phyloP scores from a whole-genome alignment of 2,888 invertebrate species.

The Lucinisca nassula region DNA sequence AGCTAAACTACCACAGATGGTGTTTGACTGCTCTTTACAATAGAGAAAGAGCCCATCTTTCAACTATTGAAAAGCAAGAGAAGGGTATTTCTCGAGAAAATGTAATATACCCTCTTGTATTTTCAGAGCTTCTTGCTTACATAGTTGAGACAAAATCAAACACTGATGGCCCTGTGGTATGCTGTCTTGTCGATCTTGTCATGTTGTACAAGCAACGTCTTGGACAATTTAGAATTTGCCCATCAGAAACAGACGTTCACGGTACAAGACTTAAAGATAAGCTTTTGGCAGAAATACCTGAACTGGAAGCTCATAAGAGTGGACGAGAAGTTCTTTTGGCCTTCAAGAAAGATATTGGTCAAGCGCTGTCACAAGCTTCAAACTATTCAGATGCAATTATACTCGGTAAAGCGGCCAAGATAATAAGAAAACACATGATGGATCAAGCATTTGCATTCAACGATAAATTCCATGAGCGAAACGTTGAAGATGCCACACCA shows the following conservation, averaged over 20 bases:
- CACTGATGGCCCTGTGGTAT: slow-evolving; percentile 37
- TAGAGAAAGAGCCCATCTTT: slow-evolving; percentile 40
- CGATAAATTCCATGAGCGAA: slow-evolving; percentile 52
- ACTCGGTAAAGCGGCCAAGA: slow-evolving; percentile 69
- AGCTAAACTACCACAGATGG: slow-evolving; percentile 62
- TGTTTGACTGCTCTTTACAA: slow-evolving; percentile 63
- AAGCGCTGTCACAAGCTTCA: slow-evolving; percentile 39
- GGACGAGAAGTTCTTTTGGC: slow-evolving; percentile 44
- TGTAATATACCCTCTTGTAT: background rate
- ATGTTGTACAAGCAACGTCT: slow-evolving; percentile 44
- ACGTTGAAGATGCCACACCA: slow-evolving; percentile 50
- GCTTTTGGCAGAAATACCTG: slow-evolving; percentile 56
- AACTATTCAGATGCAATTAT: slow-evolving; percentile 67
- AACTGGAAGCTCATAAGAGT: slow-evolving; percentile 58
- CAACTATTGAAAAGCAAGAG: slow-evolving; percentile 6
- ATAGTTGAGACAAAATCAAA: slow-evolving; percentile 36
- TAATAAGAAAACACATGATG: slow-evolving; percentile 64
- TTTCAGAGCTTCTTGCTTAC: slow-evolving; percentile 40
- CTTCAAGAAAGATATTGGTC: slow-evolving; percentile 63
- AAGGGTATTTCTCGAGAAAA: background rate
- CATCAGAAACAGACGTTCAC: slow-evolving; percentile 16
- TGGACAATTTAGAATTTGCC: background rate
- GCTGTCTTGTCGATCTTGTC: slow-evolving; percentile 49
- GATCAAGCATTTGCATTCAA: slow-evolving; percentile 45
- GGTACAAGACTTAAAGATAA: slow-evolving; percentile 42